Conservation (phyloP, 2,888 invertebrate genomes). For the Papilio demoleus region DNA sequence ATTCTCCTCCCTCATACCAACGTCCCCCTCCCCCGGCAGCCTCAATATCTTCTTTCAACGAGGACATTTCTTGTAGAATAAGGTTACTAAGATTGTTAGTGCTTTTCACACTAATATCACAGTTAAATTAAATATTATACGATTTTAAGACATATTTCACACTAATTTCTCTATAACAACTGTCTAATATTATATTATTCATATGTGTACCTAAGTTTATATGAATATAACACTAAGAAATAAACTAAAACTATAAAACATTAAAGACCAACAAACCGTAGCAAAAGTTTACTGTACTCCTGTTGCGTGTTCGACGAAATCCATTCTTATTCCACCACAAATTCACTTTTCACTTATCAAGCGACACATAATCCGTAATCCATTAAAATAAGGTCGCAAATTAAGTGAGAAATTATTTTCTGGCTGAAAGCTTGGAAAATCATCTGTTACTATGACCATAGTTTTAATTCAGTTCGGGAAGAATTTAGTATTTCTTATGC, state of each 20-base stretch:
- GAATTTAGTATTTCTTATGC: conserved; percentile 47
- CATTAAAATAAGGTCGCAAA: conserved; percentile 58
- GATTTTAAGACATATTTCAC: not conserved
- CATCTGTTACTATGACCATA: conserved; percentile 55
- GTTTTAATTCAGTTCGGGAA: not conserved
- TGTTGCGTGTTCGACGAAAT: conserved; percentile 77
- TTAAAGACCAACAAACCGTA: conserved; percentile 76
- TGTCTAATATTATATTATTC: not conserved
- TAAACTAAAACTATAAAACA: conserved; percentile 67
- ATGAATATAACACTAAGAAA: conserved; percentile 49
- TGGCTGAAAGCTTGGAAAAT: conserved; percentile 63
- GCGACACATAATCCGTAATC: conserved; percentile 49
- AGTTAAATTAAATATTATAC: not conserved
- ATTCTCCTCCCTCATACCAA: conserved; percentile 38
- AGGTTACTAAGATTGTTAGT: conserved; percentile 46
- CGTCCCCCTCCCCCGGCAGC: conserved; percentile 50
- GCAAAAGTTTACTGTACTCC: conserved; percentile 71
- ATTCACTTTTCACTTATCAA: conserved; percentile 39
- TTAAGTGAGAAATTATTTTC: conserved; percentile 56
- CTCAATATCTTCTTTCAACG: conserved; percentile 65
- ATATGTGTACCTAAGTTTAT: not conserved
- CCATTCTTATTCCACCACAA: conserved; percentile 64
- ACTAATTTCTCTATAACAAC: not conserved
- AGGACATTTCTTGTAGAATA: conserved; percentile 57
- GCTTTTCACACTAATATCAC: conserved; percentile 33